Percentiles rank a stretch among this genome's conserved stretches.
phyloP scores from a whole-genome alignment of 2,888 invertebrate species.

The Acronicta aceris region DNA sequence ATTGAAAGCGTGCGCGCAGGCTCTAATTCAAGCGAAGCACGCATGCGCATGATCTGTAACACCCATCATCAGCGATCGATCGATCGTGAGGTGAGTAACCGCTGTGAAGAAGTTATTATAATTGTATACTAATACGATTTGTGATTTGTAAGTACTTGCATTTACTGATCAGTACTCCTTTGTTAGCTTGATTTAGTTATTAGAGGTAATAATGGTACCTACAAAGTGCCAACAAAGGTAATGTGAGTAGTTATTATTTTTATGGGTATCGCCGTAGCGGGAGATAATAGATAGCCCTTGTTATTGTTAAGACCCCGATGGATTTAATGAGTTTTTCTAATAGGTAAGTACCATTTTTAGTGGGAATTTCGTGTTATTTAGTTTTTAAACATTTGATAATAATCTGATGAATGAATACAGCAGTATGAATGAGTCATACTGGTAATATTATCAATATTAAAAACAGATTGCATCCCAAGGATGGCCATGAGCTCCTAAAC shows the following conservation, averaged over 20 bases:
- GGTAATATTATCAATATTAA: too few species aligned
- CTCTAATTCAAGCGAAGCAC: conserved; percentile 49
- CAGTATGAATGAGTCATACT: too few species aligned
- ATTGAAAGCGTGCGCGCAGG: conserved; percentile 57
- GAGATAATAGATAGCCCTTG: conserved; percentile 18
- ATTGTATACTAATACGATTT: conserved; percentile 49
- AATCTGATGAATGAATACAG: too few species aligned
- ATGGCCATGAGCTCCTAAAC: too few species aligned
- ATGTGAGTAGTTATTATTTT: conserved; percentile 9
- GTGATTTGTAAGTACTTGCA: conserved; percentile 16
- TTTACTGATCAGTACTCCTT: conserved; percentile 35
- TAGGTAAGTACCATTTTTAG: too few species aligned
- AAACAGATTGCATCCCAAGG: too few species aligned
- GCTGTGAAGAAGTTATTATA: conserved; percentile 55
- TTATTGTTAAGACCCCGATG: conserved; percentile 1
- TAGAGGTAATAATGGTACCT: conserved; percentile 15
- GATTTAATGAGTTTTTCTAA: too few species aligned
- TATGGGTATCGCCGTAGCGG: conserved; percentile 1
- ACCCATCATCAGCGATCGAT: conserved; percentile 45
- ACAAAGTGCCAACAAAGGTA: neutral
- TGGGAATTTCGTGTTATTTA: neutral
- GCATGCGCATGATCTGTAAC: conserved; percentile 58
- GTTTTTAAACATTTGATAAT: too few species aligned
- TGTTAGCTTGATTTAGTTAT: conserved; percentile 47
- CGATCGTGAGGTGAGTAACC: conserved; percentile 56